Evolutionary conservation across 2,888 invertebrate genomes (phyloP), one percentile per base, ranked within the genome.

Genomic region (Apotomis betuletana): DNA sequence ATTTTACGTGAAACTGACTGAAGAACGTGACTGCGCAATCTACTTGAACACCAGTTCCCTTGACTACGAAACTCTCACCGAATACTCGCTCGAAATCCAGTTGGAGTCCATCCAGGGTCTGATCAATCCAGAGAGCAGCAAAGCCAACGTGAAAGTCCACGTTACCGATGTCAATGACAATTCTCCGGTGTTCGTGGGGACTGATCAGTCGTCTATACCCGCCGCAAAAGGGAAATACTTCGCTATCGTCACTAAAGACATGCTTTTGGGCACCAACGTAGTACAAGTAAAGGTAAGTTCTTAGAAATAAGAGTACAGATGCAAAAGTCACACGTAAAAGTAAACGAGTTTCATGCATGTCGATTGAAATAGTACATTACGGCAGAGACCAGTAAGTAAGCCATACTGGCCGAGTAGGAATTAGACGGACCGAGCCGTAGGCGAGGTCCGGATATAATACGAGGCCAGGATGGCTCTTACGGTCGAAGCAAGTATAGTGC

Each of bases 151-250:
- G 0, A 96, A 96, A 75, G 95, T 99, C 0, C 96, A 97, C 76
- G 96, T 99, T 0, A 92, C 95, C 0, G 98, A 99, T 85, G 95
- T 97, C 0, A 99, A 99, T 85, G 98, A 99, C 85, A 98, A 98
- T 85, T 94, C 94, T 0, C 98, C 99, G 0, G 94, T 95, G 78
- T 99, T 98, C 84, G 88, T 96, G 0, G 97, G 96, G 80, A 96
- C 96, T 0, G 94, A 95, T 12, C 88, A 93, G 67, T 90, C 90
- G 0, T 90, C 93, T 0, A 91, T 94, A 60, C 89, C 92, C 3
- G 94, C 93, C 0, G 95, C 95, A 10, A 95, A 94, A 67, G 95
- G 95, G 69, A 96, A 96, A 65, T 98, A 97, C 86, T 97, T 96
- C 81, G 96, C 96, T 0, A 96, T 97, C 0, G 95, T 98, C 2